A percentile compares a stretch with the other conserved stretches of the same genome.
Evolutionary conservation across 2,797 vertebrate species (phyloP).

Genomic region (Cossypha heuglini): DNA sequence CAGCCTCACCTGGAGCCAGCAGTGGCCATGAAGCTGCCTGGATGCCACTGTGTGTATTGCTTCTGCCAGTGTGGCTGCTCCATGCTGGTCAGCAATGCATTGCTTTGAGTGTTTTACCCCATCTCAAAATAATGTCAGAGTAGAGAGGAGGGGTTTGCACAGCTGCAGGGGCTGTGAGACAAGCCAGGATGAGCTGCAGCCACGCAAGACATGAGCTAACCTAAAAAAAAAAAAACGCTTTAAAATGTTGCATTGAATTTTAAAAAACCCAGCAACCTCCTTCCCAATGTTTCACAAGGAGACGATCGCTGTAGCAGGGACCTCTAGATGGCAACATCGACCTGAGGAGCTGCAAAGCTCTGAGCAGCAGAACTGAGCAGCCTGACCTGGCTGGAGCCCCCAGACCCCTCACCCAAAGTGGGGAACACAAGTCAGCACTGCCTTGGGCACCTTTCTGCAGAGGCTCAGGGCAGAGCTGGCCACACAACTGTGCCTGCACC

Average conservation of each 20-base stretch:
- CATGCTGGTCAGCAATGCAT: neutral
- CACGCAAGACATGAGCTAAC: too few species aligned
- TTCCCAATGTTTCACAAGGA: neutral
- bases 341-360: neutral
- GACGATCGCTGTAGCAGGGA: neutral
- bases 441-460: neutral
- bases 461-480: neutral
- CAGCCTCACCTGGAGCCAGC: neutral
- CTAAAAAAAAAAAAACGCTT: neutral
- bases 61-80: neutral
- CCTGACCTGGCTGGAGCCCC: neutral
- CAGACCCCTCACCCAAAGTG: too few species aligned
- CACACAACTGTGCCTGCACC: neutral
- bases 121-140: neutral
- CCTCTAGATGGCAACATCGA: conserved; percentile 67
- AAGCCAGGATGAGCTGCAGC: neutral
- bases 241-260: neutral
- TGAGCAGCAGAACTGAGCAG: neutral
- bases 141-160: neutral
- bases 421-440: neutral
- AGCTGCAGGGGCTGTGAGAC: neutral
- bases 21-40: neutral
- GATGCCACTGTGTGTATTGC: neutral
- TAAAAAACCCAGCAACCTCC: neutral
- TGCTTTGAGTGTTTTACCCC: neutral